These are phyloP conservation scores for Heliconius himera DNA, from an alignment of 1,140 invertebrate genomes.

Conservation along the genomic window DNA sequence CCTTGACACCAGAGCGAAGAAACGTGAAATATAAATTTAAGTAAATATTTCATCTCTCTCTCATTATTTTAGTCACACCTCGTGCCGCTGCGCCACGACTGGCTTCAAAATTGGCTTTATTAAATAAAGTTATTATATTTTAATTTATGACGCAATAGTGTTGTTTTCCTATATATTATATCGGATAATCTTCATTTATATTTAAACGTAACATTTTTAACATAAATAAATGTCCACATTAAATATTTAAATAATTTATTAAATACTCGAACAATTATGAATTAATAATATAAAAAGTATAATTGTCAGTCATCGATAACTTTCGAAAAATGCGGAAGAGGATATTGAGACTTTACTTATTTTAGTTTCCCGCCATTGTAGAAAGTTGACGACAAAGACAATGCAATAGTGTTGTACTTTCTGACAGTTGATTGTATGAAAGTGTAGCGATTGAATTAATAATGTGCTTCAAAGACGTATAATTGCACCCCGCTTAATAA, in stretches of 20 bases:
- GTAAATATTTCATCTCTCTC: no score
- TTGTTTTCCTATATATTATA: no score
- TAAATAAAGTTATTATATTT: no score
- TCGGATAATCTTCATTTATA: no score
- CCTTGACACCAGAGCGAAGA: no score
- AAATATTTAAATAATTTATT: not conserved
- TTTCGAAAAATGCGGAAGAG: constrained; percentile 27
- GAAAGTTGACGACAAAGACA: constrained; percentile 34
- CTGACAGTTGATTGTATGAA: constrained; percentile 29
- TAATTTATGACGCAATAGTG: no score
- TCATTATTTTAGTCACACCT: no score
- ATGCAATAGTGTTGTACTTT: constrained; percentile 23
- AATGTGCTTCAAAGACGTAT: constrained; percentile 28
- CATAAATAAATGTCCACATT: no score
- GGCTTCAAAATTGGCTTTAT: no score
- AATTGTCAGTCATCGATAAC: constrained; percentile 21
- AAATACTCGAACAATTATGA: not conserved
- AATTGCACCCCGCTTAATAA: constrained; percentile 31
- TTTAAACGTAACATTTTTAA: no score
- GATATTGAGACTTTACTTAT: constrained; percentile 25
- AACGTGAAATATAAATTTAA: no score
- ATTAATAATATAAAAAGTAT: not conserved
- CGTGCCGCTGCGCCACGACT: no score
- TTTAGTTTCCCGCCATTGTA: constrained; percentile 30
- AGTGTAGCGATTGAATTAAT: constrained; percentile 29